A percentile compares a stretch with the other conserved stretches of the same genome.
Conservation (phyloP, 2,113 vertebrate genomes). For the Gambusia affinis region DNA sequence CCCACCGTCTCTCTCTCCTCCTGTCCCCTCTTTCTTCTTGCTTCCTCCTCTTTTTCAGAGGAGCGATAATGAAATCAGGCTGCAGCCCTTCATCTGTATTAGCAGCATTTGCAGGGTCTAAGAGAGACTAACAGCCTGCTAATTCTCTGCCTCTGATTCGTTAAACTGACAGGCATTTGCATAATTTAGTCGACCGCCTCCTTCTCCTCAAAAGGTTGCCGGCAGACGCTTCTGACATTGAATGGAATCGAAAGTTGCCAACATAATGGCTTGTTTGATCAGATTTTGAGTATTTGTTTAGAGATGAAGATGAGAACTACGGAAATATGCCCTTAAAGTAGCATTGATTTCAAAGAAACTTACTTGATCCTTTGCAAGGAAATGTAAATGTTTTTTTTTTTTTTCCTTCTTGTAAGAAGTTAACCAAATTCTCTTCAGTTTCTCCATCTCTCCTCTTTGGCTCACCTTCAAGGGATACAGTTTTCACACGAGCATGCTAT, state of each 20-base stretch:
- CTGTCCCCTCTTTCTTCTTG: slow-evolving; percentile 19
- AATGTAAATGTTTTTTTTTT: slow-evolving; percentile 24
- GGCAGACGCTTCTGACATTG: slow-evolving; percentile 47
- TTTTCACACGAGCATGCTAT: slow-evolving; percentile 9
- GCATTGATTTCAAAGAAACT: slow-evolving; percentile 31
- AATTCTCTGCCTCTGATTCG: slow-evolving; percentile 72
- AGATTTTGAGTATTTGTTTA: slow-evolving; percentile 60
- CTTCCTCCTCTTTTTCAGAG: slow-evolving; percentile 34
- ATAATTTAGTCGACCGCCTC: slow-evolving; percentile 63
- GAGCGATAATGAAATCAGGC: slow-evolving; percentile 69
- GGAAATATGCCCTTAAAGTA: slow-evolving; percentile 40
- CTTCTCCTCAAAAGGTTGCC: slow-evolving; percentile 59
- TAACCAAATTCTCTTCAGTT: slow-evolving; percentile 39
- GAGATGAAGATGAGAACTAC: slow-evolving; percentile 35
- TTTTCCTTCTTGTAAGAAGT: slow-evolving; percentile 37
- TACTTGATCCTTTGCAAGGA: slow-evolving; percentile 19
- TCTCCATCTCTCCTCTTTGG: slow-evolving; percentile 7
- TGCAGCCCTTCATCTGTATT: slow-evolving; percentile 71
- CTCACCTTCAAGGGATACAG: slow-evolving; percentile 47
- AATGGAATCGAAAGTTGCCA: slow-evolving; percentile 59
- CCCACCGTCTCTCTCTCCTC: neutral
- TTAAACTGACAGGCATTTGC: slow-evolving; percentile 74
- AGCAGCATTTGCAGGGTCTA: slow-evolving; percentile 66
- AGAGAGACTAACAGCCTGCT: slow-evolving; percentile 72
- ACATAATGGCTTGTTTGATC: slow-evolving; percentile 67